Evolutionary conservation across 2,888 invertebrate genomes (phyloP), one percentile per base, ranked within the genome.

Genomic region (Trissolcus brochymenae): DNA sequence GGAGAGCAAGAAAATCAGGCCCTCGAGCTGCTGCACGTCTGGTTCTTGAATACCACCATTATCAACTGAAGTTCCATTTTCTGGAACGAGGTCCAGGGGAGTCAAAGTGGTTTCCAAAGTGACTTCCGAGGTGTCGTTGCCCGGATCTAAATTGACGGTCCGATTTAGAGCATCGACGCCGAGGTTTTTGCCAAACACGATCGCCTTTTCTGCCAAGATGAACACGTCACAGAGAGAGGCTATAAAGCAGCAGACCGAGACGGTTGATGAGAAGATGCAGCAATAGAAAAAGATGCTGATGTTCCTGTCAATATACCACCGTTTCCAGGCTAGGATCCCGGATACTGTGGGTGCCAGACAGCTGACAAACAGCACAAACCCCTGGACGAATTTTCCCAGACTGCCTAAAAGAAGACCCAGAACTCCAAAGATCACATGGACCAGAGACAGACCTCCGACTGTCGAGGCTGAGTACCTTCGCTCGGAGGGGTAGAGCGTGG

Each of bases 231-330:
- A 90, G 87, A 90, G 90, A 0, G 89, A 89, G 0, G 90, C 87
- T 14, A 91, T 87, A 84, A 91, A 87, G 2, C 90, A 83, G 13
- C 90, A 89, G 0, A 91, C 84, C 1, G 93, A 91, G 0, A 91
- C 90, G 1, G 91, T 13, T 0, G 91, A 90, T 0, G 93, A 92
- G 67, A 93, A 83, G 21, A 91, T 85, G 0, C 92, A 92, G 75
- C 91, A 90, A 54, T 91, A 85, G 80, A 93, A 93, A 79, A 93
- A 90, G 90, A 92, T 91, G 0, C 91, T 90, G 80, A 94, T 93
- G 83, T 93, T 93, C 70, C 91, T 90, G 82, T 93, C 93, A 54
- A 93, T 91, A 84, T 93, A 94, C 93, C 93, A 94, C 77, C 90
- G 88, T 41, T 92, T 91, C 83, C 93, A 93, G 0, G 93, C 93